Percentiles rank a stretch among this genome's conserved stretches.
phyloP scores from a whole-genome alignment of 2,113 vertebrate genomes.

The Neogobius melanostomus region DNA sequence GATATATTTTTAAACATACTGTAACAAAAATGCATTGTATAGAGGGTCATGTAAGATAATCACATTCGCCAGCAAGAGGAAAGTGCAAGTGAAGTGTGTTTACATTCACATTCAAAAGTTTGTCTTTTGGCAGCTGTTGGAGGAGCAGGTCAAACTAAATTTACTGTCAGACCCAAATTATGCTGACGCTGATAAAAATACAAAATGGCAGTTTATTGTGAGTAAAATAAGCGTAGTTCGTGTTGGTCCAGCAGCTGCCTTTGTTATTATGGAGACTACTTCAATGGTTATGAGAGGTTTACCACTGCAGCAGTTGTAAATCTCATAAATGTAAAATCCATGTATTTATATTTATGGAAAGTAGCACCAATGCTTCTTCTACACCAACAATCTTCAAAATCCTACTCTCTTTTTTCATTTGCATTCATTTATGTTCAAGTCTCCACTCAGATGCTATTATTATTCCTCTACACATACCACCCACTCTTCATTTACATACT shows the following conservation, averaged over 20 bases:
- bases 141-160: neutral
- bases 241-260: neutral
- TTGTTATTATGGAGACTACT: neutral
- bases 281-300: neutral
- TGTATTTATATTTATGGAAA: neutral
- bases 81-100: neutral
- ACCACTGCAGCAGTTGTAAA: neutral
- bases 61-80: neutral
- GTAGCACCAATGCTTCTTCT: neutral
- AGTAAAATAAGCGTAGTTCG: neutral
- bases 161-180: too few species aligned
- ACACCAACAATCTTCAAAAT: neutral
- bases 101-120: neutral
- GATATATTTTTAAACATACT: too few species aligned
- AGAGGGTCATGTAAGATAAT: neutral
- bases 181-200: too few species aligned
- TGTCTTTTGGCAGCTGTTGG: neutral
- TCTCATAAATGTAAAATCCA: neutral
- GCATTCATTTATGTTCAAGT: slow-evolving; percentile 3
- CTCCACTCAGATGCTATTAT: slow-evolving; percentile 24
- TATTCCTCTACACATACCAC: slow-evolving; percentile 5
- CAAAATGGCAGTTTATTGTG: neutral
- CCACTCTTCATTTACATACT: slow-evolving; percentile 24
- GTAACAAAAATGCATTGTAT: neutral
- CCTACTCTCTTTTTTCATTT: slow-evolving; percentile 6